These are phyloP conservation scores for Arvicanthis niloticus DNA, from an alignment of 2,113 vertebrate species.

Conservation along the genomic window DNA sequence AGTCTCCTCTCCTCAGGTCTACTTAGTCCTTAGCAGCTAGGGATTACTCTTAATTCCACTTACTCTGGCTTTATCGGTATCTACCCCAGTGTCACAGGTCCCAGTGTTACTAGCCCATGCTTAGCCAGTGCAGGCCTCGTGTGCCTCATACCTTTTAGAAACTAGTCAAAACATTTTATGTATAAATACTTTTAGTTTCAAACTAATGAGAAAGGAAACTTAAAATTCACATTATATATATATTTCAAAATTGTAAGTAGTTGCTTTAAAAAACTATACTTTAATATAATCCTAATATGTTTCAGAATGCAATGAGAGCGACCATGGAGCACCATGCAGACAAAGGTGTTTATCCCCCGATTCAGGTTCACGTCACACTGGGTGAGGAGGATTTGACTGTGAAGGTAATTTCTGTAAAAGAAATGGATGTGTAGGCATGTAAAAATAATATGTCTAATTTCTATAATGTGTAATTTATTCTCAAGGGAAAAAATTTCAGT, in stretches of 20 bases:
- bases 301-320: slow-evolving; percentile 98
- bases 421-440: background rate
- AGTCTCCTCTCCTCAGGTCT: background rate
- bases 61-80: slow-evolving; percentile 18
- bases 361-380: slow-evolving; percentile 91
- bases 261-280: slow-evolving; percentile 15
- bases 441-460: slow-evolving; percentile 25
- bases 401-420: slow-evolving; percentile 88
- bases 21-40: background rate
- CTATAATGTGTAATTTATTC: slow-evolving; percentile 6
- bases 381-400: slow-evolving; percentile 96
- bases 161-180: slow-evolving; percentile 2
- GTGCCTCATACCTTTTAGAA: slow-evolving; percentile 17
- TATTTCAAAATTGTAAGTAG: slow-evolving; percentile 34
- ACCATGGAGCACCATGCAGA: slow-evolving; percentile 96
- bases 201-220: slow-evolving; percentile 15
- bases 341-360: slow-evolving; percentile 90
- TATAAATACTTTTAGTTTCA: slow-evolving; percentile 35
- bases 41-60: background rate
- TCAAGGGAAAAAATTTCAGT: slow-evolving; percentile 37
- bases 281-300: slow-evolving; percentile 70
- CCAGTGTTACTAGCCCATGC: background rate
- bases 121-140: background rate
- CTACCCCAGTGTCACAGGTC: background rate
- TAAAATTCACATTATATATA: background rate